Evolutionary conservation across 2,888 invertebrate genomes (phyloP).

Genomic region (Catotricha subobsoleta): DNA sequence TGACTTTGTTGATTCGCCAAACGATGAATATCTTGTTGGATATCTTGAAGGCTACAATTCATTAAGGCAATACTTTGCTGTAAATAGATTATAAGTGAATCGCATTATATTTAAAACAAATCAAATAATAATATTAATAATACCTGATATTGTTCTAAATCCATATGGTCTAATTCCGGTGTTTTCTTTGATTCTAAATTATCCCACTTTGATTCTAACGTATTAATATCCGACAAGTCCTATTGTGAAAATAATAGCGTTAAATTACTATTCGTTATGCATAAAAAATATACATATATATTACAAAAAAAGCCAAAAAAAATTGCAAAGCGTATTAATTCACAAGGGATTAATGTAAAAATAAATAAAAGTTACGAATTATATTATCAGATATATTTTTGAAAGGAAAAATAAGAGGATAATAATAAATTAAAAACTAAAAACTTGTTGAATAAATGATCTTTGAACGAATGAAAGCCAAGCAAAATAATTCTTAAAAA

Average conservation of each 20-base stretch:
- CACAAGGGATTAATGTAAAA: not conserved
- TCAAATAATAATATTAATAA: no score
- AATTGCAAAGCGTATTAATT: not conserved
- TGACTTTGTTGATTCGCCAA: conserved; percentile 67
- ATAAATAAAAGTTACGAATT: no score
- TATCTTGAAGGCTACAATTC: conserved; percentile 84
- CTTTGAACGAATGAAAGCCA: no score
- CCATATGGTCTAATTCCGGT: conserved; percentile 63
- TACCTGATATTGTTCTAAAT: conserved; percentile 65
- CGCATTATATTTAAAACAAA: no score
- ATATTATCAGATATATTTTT: no score
- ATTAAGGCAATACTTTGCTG: conserved; percentile 39
- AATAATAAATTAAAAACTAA: no score
- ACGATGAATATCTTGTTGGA: conserved; percentile 84
- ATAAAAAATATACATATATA: not conserved
- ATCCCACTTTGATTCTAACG: conserved; percentile 44
- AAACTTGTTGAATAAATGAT: no score
- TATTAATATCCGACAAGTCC: conserved; percentile 8
- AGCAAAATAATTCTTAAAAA: no score
- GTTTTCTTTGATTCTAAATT: conserved; percentile 49
- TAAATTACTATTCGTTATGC: not conserved
- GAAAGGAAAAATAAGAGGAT: no score
- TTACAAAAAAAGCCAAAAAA: not conserved
- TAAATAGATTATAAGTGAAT: no score
- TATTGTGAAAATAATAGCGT: conserved; percentile 10